These are phyloP conservation scores for Cranoglanis bouderius DNA, from an alignment of 2,113 vertebrate species.

Conservation along the genomic window DNA sequence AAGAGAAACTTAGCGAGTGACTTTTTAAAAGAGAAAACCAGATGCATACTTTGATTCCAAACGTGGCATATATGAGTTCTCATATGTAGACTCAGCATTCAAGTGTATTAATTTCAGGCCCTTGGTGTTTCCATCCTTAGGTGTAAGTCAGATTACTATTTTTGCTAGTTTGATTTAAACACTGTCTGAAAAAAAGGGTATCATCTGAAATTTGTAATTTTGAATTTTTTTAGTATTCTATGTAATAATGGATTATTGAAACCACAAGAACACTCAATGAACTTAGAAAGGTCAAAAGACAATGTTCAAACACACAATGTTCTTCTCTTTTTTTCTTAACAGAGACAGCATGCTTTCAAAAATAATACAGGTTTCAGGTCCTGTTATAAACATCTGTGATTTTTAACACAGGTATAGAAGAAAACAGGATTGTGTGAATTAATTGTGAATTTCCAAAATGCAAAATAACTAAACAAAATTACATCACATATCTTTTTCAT, in stretches of 20 bases:
- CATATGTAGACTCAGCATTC: background rate
- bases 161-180: no score
- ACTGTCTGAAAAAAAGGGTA: background rate
- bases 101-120: background rate
- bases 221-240: background rate
- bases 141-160: background rate
- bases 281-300: slow-evolving; percentile 50
- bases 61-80: background rate
- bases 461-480: background rate
- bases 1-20: background rate
- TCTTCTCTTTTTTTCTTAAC: background rate
- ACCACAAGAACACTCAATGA: slow-evolving; percentile 77
- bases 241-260: slow-evolving; percentile 55
- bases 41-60: slow-evolving; percentile 58
- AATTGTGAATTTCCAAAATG: background rate
- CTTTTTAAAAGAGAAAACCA: background rate
- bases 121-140: background rate
- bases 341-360: background rate
- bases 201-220: background rate
- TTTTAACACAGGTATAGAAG: background rate
- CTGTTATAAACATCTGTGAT: background rate
- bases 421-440: background rate
- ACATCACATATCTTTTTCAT: background rate
- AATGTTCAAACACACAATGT: no score
- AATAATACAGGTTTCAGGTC: background rate